phyloP scores from a whole-genome alignment of 2,113 vertebrate genomes.

The Scatophagus argus region DNA sequence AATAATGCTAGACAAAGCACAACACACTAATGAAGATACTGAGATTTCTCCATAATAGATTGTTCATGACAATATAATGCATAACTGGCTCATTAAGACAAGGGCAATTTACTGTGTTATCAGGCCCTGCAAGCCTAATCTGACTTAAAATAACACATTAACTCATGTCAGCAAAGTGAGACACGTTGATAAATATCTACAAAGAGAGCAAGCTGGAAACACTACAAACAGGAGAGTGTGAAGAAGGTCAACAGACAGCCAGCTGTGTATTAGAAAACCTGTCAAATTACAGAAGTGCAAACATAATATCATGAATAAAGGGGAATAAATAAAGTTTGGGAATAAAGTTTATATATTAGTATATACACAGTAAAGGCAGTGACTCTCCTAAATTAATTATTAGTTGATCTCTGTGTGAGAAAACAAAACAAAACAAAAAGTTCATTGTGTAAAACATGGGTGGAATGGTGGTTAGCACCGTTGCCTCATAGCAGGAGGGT shows the following conservation, averaged over 20 bases:
- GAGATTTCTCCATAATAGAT: slow-evolving; percentile 59
- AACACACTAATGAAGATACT: slow-evolving; percentile 57
- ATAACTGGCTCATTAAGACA: slow-evolving; percentile 71
- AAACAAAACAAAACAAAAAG: slow-evolving; percentile 22
- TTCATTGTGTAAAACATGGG: too few species aligned
- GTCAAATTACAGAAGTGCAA: slow-evolving; percentile 20
- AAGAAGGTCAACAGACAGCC: slow-evolving; percentile 18
- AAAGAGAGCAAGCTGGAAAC: slow-evolving; percentile 10
- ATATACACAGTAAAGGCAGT: slow-evolving; percentile 7
- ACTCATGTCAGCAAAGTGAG: slow-evolving; percentile 55
- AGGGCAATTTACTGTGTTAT: slow-evolving; percentile 70
- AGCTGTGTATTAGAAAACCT: background rate
- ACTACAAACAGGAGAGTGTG: background rate
- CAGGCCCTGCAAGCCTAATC: slow-evolving; percentile 54
- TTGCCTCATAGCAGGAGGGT: too few species aligned
- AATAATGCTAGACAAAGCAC: slow-evolving; percentile 46
- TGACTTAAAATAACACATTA: slow-evolving; percentile 69
- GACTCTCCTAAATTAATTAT: slow-evolving; percentile 30
- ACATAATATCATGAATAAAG: too few species aligned
- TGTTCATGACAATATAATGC: slow-evolving; percentile 52
- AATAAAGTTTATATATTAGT: too few species aligned
- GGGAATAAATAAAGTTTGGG: too few species aligned
- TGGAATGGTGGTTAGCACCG: too few species aligned
- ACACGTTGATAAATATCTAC: slow-evolving; percentile 57
- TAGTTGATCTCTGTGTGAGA: background rate